phyloP scores from a whole-genome alignment of 2,797 vertebrate genomes.

The Phrynocephalus vlangalii region DNA sequence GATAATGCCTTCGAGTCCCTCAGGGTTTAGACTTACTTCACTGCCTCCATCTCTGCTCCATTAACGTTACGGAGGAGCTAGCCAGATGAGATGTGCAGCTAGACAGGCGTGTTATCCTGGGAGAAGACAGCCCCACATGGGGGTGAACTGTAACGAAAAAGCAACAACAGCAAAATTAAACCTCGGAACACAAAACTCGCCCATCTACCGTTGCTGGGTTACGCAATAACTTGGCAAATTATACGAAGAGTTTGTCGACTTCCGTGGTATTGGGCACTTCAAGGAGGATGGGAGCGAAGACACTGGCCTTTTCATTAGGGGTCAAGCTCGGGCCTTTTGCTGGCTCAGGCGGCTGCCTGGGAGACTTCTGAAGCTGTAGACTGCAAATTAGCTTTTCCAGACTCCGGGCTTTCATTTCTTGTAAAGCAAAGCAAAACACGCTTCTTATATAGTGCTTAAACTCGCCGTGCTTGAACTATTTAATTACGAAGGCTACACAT shows the following conservation, averaged over 20 bases:
- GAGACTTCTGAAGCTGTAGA: not conserved
- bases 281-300: not conserved
- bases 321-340: not conserved
- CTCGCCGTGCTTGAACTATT: no score
- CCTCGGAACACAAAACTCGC: not conserved
- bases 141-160: not conserved
- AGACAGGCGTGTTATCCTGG: slow-evolving; percentile 1
- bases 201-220: not conserved
- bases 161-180: not conserved
- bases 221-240: not conserved
- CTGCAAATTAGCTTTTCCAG: no score
- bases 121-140: not conserved
- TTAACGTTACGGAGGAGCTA: slow-evolving; percentile 10
- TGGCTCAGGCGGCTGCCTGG: not conserved
- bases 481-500: no score
- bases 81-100: slow-evolving; percentile 15
- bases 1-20: slow-evolving; percentile 13
- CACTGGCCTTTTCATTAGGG: not conserved
- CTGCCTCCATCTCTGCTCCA: slow-evolving; percentile 9
- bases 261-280: not conserved
- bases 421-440: no score
- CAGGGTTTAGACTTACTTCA: slow-evolving; percentile 33
- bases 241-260: not conserved
- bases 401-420: no score
- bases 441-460: no score